Evolutionary conservation across 1,140 invertebrate species (phyloP).

Genomic region (Lasaia peninsularis): DNA sequence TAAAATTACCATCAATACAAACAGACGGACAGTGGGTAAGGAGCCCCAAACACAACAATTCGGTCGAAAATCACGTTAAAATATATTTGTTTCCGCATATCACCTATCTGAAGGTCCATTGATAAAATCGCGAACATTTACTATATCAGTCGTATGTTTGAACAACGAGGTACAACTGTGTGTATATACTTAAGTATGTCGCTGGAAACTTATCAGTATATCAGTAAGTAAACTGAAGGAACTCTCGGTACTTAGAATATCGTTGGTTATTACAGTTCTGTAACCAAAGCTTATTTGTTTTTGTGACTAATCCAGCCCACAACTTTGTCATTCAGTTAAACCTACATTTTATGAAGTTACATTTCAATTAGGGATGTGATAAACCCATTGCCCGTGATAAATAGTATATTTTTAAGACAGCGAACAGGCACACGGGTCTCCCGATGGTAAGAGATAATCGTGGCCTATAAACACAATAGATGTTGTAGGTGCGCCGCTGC

Average conservation of each 20-base stretch:
- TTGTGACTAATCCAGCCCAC: background rate
- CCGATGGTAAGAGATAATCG: too few species aligned
- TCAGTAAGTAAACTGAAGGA: constrained; percentile 56
- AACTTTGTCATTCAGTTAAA: background rate
- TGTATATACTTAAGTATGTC: constrained; percentile 36
- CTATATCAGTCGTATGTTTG: constrained; percentile 41
- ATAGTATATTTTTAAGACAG: too few species aligned
- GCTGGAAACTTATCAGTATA: constrained; percentile 46
- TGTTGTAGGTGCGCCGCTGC: too few species aligned
- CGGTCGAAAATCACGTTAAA: too few species aligned
- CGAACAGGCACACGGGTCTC: too few species aligned
- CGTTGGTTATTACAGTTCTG: constrained; percentile 27
- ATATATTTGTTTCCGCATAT: constrained; percentile 6
- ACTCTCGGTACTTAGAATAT: constrained; percentile 48
- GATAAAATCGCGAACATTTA: constrained; percentile 40
- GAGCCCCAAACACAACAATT: too few species aligned
- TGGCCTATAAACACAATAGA: too few species aligned
- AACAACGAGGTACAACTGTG: constrained; percentile 39
- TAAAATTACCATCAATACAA: too few species aligned
- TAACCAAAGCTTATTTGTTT: constrained; percentile 14
- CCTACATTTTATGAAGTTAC: background rate
- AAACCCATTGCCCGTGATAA: too few species aligned
- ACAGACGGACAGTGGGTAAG: too few species aligned
- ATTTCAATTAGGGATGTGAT: background rate
- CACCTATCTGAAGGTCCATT: constrained; percentile 10